Base-by-base conservation (phyloP, 2,888 invertebrate genomes). In the Spialia ferax region DNA sequence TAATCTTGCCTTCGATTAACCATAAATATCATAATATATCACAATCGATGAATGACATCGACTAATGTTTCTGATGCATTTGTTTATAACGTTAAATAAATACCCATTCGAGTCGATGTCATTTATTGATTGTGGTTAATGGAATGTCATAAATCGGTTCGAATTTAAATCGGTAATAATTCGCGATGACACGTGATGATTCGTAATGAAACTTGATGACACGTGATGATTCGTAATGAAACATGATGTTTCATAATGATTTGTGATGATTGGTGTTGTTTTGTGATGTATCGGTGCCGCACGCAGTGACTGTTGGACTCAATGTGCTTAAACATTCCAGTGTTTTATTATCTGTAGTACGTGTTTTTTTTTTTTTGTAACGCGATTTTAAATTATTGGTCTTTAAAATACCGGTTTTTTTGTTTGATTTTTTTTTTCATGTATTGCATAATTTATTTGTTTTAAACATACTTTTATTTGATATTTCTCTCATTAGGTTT, bases 301-400 rank as follows among this genome's bases (percentile, higher is more conserved):
- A 23, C n/a, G 29, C 63, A 29, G 54, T 63, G 56, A 56, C 55
- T 20, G 8, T 45, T 45, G 52, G 50, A 61, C 54, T 63, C 62
- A 20, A 57, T 59, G 61, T 61, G 70, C 55, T 56, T 52, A 57
- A 32, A 65, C 70, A 63, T 68, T 68, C 63, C 68, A n/a, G 55
- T 68, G 54, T 64, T 64, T 48, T 15, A 50, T 55, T 18, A 29
- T 64, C 4, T 42, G 42, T 42, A 2, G n/a, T n/a, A 26, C 26
- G 26, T 26, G 26, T 35, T 48, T 20, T 15, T 20, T 20, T 50
- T 15, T 4, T 50, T 23, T 52, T 52, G 50, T 52, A 52, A 23
- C 50, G 0, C 23, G 22, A 13, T 45, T 52, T 50, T 62, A 20
- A 45, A 45, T 20, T 20, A 10, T 45, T 45, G 18, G 18, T 26